These are phyloP conservation scores for Tenthredo distinguenda DNA, from an alignment of 2,888 invertebrate genomes.

Conservation along the genomic window DNA sequence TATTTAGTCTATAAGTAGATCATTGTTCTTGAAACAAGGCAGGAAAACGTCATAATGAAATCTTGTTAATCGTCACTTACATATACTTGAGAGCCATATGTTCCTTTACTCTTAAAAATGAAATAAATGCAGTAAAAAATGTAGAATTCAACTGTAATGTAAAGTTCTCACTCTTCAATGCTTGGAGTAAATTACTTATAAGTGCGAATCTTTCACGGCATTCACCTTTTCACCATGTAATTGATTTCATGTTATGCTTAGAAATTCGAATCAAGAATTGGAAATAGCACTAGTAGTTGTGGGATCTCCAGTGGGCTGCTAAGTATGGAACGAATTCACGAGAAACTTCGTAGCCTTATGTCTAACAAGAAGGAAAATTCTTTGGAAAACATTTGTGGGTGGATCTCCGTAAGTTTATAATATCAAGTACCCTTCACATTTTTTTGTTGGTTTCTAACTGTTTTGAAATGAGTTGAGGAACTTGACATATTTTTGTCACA, in stretches of 20 bases:
- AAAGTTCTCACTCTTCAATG: slow-evolving; percentile 65
- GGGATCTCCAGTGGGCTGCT: slow-evolving; percentile 70
- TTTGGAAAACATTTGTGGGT: slow-evolving; percentile 81
- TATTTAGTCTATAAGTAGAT: not conserved
- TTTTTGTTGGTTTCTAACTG: not conserved
- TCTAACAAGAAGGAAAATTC: slow-evolving; percentile 72
- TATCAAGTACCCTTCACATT: not conserved
- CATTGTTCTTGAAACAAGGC: not conserved
- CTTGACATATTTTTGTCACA: slow-evolving; percentile 66
- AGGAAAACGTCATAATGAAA: not conserved
- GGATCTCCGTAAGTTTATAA: slow-evolving; percentile 81
- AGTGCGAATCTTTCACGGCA: not conserved
- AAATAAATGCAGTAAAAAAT: not conserved
- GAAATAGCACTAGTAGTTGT: slow-evolving; percentile 65
- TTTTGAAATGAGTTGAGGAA: not conserved
- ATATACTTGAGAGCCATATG: not conserved
- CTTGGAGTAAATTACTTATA: not conserved
- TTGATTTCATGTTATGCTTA: slow-evolving; percentile 62
- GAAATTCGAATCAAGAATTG: slow-evolving; percentile 80
- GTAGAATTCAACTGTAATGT: slow-evolving; percentile 79
- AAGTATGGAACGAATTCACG: slow-evolving; percentile 79
- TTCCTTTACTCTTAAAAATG: not conserved
- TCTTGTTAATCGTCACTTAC: not conserved
- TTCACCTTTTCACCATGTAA: not conserved
- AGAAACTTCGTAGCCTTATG: slow-evolving; percentile 80